Percentiles rank a stretch among this genome's conserved stretches.
These are phyloP conservation scores for Drosophila sordidula DNA, from an alignment of 2,888 invertebrate species.

Conservation along the genomic window DNA sequence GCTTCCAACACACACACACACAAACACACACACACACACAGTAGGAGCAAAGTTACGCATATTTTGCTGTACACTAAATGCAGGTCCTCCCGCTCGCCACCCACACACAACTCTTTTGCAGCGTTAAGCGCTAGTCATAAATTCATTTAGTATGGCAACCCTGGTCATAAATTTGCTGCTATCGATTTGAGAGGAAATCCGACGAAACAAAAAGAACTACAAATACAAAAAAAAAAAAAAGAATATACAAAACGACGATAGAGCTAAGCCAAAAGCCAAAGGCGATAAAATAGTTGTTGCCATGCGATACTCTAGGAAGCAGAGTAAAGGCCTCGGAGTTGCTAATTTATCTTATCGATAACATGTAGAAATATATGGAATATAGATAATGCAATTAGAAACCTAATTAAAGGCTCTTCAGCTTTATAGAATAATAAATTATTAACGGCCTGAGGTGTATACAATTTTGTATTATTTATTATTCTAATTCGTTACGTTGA, in stretches of 20 bases:
- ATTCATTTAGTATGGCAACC: conserved; percentile 78
- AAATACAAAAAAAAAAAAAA: conserved; percentile 11
- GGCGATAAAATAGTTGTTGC: conserved; percentile 58
- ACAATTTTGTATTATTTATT: too few relatives aligned
- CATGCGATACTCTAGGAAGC: conserved; percentile 11
- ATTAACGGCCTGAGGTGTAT: too few relatives aligned
- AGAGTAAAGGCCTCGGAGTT: not conserved
- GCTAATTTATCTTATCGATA: not conserved
- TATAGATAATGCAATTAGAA: too few relatives aligned
- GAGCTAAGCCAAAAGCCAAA: conserved; percentile 44
- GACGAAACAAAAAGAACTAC: conserved; percentile 27
- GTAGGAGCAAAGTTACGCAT: conserved; percentile 64
- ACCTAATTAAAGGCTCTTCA: too few relatives aligned
- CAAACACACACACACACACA: conserved; percentile 9
- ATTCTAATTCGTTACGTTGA: too few relatives aligned
- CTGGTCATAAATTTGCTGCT: conserved; percentile 69
- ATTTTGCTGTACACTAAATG: conserved; percentile 49
- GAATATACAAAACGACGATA: not conserved
- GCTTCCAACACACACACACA: conserved; percentile 17
- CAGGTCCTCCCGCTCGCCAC: conserved; percentile 10
- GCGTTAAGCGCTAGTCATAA: conserved; percentile 70
- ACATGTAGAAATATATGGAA: not conserved
- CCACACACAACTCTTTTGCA: conserved; percentile 4
- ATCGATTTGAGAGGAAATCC: conserved; percentile 69
- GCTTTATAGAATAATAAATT: too few relatives aligned